Evolutionary conservation across 2,797 vertebrate genomes (phyloP), one percentile per base, ranked within the genome.

Genomic region (Danio choprae): DNA sequence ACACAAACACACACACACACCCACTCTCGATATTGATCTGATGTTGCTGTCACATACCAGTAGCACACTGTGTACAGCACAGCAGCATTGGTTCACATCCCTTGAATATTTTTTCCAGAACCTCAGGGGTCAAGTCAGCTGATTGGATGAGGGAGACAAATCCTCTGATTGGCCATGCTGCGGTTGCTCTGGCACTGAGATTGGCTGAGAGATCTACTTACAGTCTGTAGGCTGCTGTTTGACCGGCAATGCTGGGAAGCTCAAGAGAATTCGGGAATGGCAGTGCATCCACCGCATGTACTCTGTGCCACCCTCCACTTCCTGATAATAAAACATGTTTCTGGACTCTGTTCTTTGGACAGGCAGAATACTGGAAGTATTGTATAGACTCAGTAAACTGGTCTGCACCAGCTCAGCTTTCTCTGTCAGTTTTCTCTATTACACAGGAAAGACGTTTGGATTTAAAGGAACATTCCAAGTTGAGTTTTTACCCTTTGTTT

Each of bases 151-250:
- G 5, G 46, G 43, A 40, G 18, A 58, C 15, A 20, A 4, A 67
- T 79, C 6, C 10, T 59, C 68, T 70, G 68, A 80, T 55, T 69
- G 65, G 65, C 48, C 12, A 12, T 50, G n/a, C 29, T 41, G 50
- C 4, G 18, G 63, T 40, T 40, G 40, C 50, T 55, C 58, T n/a
- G 38, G 10, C 6, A 10, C 43, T 22, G 13, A 71, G 50, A 74
- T 58, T 82, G 60, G 85, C 65, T 75, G 29, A 53, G 18, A 41
- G 13, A 20, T 68, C n/a, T 82, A 11, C 68, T 75, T 85, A 43
- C 59, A 77, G 44, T 43, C 70, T 69, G 36, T 43, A 36, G n/a
- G n/a, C 79, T 74, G 53, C 58, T 74, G 72, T 86, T 77, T 78
- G 77, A 48, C 65, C 1, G 53, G 29, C 6, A 18, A 53, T 72